phyloP scores from a whole-genome alignment of 1,140 invertebrate genomes.

The Pogonomyrmex barbatus region DNA sequence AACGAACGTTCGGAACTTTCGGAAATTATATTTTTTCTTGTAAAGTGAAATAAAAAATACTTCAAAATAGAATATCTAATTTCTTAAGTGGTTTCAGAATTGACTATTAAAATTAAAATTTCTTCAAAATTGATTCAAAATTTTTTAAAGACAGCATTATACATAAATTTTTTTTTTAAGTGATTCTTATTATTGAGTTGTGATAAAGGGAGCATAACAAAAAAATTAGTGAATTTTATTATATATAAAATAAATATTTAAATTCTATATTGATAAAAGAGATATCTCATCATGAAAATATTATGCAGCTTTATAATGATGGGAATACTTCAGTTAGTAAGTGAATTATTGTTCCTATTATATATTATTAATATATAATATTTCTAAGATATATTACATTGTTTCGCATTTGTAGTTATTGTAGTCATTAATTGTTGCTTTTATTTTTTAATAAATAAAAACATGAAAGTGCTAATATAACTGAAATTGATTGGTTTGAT shows the following conservation, averaged over 20 bases:
- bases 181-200: not conserved
- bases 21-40: not conserved
- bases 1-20: not conserved
- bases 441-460: not conserved
- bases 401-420: not conserved
- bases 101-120: not conserved
- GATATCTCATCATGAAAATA: constrained; percentile 67
- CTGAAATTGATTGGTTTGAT: not conserved
- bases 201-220: not conserved
- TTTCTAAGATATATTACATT: not conserved
- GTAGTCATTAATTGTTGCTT: not conserved
- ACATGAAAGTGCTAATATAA: not conserved
- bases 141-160: constrained; percentile 1
- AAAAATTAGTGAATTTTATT: not conserved
- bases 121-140: not conserved
- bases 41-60: not conserved
- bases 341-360: not conserved
- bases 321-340: constrained; percentile 69
- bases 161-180: not conserved
- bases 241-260: not conserved
- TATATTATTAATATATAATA: not conserved
- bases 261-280: constrained; percentile 4
- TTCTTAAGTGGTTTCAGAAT: not conserved
- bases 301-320: constrained; percentile 60
- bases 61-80: not conserved